Evolutionary conservation across 2,888 invertebrate genomes (phyloP).

Genomic region (Lepidocyrtinus sp.): DNA sequence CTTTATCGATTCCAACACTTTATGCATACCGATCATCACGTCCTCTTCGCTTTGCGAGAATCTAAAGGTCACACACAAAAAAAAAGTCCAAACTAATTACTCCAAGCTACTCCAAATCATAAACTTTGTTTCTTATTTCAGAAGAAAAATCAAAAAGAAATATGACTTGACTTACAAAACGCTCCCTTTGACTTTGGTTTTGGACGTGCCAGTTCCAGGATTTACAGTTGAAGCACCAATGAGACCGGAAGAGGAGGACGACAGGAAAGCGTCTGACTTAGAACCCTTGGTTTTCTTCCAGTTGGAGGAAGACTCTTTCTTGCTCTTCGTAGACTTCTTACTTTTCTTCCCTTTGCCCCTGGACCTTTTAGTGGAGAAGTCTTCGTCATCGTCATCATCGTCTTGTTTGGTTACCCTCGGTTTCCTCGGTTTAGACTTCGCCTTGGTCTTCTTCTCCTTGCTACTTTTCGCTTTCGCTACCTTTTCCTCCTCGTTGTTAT

Average conservation of each 20-base stretch:
- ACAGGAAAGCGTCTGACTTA: slow-evolving; percentile 16
- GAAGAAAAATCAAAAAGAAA: slow-evolving; percentile 8
- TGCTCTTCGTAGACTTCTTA: slow-evolving; percentile 52
- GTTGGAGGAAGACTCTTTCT: slow-evolving; percentile 19
- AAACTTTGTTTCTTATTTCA: neutral
- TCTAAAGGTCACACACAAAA: slow-evolving; percentile 60
- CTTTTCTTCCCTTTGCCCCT: slow-evolving; percentile 39
- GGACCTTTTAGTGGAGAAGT: slow-evolving; percentile 24
- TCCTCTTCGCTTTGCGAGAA: slow-evolving; percentile 88
- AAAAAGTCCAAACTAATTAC: slow-evolving; percentile 19
- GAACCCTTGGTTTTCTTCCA: slow-evolving; percentile 44
- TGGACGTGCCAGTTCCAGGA: slow-evolving; percentile 62
- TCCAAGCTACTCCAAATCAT: neutral
- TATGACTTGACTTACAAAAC: slow-evolving; percentile 63
- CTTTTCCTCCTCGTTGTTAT: slow-evolving; percentile 43
- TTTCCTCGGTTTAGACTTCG: slow-evolving; percentile 29
- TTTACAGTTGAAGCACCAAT: slow-evolving; percentile 52
- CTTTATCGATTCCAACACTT: slow-evolving; percentile 89
- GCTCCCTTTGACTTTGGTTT: slow-evolving; percentile 70
- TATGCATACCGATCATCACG: slow-evolving; percentile 90
- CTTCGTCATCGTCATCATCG: neutral
- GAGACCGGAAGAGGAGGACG: slow-evolving; percentile 18
- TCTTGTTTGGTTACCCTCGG: neutral
- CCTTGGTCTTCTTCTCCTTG: slow-evolving; percentile 45
- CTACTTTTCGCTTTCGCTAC: slow-evolving; percentile 71